phyloP scores from a whole-genome alignment of 2,113 vertebrate genomes.

The Petrocephalus microphthalmus region DNA sequence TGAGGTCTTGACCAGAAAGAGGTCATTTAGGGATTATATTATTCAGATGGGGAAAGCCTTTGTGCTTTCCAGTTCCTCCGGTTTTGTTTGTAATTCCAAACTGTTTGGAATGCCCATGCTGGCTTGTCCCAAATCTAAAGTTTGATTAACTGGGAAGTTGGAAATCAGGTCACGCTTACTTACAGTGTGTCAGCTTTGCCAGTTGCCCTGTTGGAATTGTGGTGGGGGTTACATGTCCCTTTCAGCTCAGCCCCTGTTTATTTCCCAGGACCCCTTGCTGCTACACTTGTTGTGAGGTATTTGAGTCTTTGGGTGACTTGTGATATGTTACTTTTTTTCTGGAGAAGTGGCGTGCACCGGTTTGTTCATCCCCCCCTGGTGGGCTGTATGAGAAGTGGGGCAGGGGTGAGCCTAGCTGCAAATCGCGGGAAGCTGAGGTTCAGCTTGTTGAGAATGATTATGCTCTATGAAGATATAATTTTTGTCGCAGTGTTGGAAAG shows the following conservation, averaged over 20 bases:
- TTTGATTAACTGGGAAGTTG: background rate
- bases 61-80: background rate
- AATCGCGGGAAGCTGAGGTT: background rate
- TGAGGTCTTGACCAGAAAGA: background rate
- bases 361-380: slow-evolving; percentile 1
- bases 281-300: background rate
- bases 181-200: no score
- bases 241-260: background rate
- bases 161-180: background rate
- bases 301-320: background rate
- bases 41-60: background rate
- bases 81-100: background rate
- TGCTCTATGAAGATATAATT: background rate
- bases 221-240: background rate
- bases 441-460: background rate
- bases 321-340: background rate
- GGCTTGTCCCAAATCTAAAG: background rate
- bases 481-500: background rate
- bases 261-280: background rate
- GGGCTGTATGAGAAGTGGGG: background rate
- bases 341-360: no score
- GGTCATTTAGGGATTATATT: background rate
- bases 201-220: background rate
- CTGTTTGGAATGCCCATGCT: background rate
- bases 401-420: background rate